phyloP scores from a whole-genome alignment of 1,140 invertebrate species.

The Ladona fulva region DNA sequence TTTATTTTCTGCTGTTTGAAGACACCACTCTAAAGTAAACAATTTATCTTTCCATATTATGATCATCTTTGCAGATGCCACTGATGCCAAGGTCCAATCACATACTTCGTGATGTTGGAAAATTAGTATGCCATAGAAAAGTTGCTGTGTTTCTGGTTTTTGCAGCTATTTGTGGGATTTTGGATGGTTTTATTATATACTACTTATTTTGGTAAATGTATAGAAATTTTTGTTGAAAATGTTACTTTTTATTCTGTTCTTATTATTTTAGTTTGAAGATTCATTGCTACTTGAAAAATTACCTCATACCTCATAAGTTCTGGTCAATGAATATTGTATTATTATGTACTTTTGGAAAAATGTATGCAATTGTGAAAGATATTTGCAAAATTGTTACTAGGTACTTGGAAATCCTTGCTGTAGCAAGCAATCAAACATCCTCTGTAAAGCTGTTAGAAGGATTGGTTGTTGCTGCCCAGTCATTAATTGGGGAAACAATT shows the following conservation, averaged over 20 bases:
- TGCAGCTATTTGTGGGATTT: slow-evolving; percentile 57
- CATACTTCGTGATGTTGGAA: slow-evolving; percentile 49
- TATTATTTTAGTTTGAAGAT: too few relatives aligned
- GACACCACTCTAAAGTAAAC: too few relatives aligned
- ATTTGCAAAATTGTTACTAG: slow-evolving; percentile 31
- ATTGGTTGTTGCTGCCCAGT: slow-evolving; percentile 60
- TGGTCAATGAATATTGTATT: too few relatives aligned
- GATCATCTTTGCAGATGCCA: slow-evolving; percentile 43
- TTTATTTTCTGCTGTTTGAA: too few relatives aligned
- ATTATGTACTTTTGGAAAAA: too few relatives aligned
- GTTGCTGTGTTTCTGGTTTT: slow-evolving; percentile 58
- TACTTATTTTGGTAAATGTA: slow-evolving; percentile 63
- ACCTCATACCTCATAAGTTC: too few relatives aligned
- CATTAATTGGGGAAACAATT: slow-evolving; percentile 60
- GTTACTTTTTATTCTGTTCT: too few relatives aligned
- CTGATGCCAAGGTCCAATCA: slow-evolving; percentile 49
- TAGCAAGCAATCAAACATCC: slow-evolving; percentile 43
- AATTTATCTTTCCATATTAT: too few relatives aligned
- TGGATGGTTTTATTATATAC: slow-evolving; percentile 68
- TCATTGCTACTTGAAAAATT: too few relatives aligned
- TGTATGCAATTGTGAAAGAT: too few relatives aligned
- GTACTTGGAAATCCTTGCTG: slow-evolving; percentile 63
- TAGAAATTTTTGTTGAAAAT: slow-evolving; percentile 16
- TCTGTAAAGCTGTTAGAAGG: slow-evolving; percentile 67
- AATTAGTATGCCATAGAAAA: slow-evolving; percentile 47